A percentile compares a stretch with the other conserved stretches of the same genome.
Evolutionary conservation across 2,888 invertebrate genomes (phyloP).

Genomic region (Latrodectus elegans): DNA sequence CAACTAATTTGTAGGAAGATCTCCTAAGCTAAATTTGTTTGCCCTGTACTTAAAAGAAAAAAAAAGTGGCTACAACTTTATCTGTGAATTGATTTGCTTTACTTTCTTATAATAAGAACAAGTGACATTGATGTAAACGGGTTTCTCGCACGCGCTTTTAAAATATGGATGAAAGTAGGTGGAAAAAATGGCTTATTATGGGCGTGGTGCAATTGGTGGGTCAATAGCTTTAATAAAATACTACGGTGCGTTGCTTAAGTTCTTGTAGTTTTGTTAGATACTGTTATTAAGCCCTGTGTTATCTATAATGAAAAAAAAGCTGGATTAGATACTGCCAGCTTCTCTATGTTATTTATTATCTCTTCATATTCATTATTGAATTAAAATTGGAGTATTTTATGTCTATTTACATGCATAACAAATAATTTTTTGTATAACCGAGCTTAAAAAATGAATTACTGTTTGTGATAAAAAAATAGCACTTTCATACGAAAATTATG

Average conservation of each 20-base stretch:
- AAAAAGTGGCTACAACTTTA: conserved; percentile 1
- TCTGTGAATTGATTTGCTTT: conserved; percentile 6
- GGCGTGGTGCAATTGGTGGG: conserved; percentile 27
- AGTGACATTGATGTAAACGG: conserved; percentile 33
- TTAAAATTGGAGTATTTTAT: too few relatives aligned
- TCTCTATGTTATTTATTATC: too few relatives aligned
- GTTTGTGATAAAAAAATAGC: too few relatives aligned
- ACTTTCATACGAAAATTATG: background rate
- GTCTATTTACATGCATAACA: too few relatives aligned
- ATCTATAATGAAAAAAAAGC: too few relatives aligned
- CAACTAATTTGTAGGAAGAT: conserved; percentile 43
- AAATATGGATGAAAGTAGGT: conserved; percentile 11
- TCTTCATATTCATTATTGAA: too few relatives aligned
- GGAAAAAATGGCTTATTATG: conserved; percentile 28
- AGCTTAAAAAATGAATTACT: too few relatives aligned
- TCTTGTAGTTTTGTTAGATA: background rate
- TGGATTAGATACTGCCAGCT: too few relatives aligned
- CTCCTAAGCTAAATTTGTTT: conserved; percentile 37
- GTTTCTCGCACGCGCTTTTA: conserved; percentile 34
- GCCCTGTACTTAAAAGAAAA: conserved; percentile 28
- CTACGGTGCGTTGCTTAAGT: background rate
- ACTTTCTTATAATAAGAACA: background rate
- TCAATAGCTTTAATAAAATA: conserved; percentile 2
- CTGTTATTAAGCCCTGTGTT: too few relatives aligned
- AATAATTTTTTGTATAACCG: too few relatives aligned